Percentiles rank a stretch among this genome's conserved stretches.
Conservation (phyloP, 2,888 invertebrate genomes). For the Megastigmus dorsalis region DNA sequence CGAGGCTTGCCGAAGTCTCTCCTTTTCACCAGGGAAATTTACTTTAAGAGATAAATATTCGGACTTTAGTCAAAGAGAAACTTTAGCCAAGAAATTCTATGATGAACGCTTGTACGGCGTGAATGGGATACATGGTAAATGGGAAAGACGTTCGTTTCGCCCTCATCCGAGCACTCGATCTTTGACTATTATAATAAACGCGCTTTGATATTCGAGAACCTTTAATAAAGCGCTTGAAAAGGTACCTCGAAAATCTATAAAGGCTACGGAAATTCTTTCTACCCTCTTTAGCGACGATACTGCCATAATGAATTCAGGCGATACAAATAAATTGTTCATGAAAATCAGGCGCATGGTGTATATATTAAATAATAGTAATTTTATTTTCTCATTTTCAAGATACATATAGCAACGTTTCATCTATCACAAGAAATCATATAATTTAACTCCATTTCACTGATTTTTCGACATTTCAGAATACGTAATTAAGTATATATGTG, state of each 20-base stretch:
- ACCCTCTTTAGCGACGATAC: too few species aligned
- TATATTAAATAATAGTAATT: too few species aligned
- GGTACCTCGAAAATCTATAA: slow-evolving; percentile 7
- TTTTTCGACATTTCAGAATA: too few species aligned
- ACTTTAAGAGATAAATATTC: slow-evolving; percentile 17
- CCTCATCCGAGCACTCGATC: slow-evolving; percentile 6
- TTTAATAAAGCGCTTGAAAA: slow-evolving; percentile 23
- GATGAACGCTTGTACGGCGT: background rate
- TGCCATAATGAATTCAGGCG: too few species aligned
- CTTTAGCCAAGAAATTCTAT: background rate
- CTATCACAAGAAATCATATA: too few species aligned
- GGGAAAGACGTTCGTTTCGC: background rate
- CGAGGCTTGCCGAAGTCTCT: background rate
- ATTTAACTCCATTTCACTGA: too few species aligned
- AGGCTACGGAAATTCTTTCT: too few species aligned
- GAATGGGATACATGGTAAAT: slow-evolving; percentile 4
- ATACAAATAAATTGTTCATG: too few species aligned
- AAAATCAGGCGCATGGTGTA: too few species aligned
- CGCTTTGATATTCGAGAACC: slow-evolving; percentile 36
- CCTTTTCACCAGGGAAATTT: background rate
- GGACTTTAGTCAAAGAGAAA: slow-evolving; percentile 26
- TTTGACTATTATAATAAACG: background rate
- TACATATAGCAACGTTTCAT: too few species aligned
- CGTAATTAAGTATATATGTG: too few species aligned
- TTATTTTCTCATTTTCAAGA: too few species aligned